phyloP scores from a whole-genome alignment of 1,140 invertebrate genomes.

The Agrilus planipennis region DNA sequence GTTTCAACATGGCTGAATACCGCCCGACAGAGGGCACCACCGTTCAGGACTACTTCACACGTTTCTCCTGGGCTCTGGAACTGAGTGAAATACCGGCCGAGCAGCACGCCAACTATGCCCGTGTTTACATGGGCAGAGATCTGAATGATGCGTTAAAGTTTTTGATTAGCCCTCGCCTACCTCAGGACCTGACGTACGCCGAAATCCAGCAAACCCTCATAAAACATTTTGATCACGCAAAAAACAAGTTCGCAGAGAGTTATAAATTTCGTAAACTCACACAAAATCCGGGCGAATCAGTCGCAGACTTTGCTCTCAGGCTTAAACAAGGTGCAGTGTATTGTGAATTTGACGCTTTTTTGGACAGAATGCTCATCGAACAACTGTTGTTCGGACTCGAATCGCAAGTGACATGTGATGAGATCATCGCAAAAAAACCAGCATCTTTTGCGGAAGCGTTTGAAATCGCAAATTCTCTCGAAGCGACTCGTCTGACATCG shows the following conservation, averaged over 20 bases:
- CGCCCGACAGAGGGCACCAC: constrained; percentile 8
- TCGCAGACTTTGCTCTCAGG: constrained; percentile 14
- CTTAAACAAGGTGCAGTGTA: constrained; percentile 12
- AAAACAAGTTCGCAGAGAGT: too few species aligned
- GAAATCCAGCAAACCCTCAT: constrained; percentile 9
- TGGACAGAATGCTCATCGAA: constrained; percentile 22
- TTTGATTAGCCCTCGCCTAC: constrained; percentile 13
- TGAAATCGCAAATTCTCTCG: constrained; percentile 12
- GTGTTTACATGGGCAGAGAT: constrained; percentile 16
- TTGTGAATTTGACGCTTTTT: constrained; percentile 18
- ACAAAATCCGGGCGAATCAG: constrained; percentile 10
- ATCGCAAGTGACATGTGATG: constrained; percentile 16
- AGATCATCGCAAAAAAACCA: constrained; percentile 18
- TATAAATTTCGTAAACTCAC: too few species aligned
- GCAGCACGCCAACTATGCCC: constrained; percentile 16
- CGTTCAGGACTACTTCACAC: constrained; percentile 18
- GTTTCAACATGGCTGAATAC: constrained; percentile 2
- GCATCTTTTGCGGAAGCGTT: constrained; percentile 13
- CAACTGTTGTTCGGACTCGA: constrained; percentile 15
- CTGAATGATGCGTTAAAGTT: constrained; percentile 19
- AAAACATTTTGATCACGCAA: constrained; percentile 12
- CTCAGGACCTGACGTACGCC: constrained; percentile 10
- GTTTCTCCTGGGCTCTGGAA: constrained; percentile 17
- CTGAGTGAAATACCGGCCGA: constrained; percentile 15
- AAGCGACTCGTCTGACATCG: constrained; percentile 7